Base-by-base conservation (phyloP, 2,888 invertebrate species). In the Sesia bembeciformis region DNA sequence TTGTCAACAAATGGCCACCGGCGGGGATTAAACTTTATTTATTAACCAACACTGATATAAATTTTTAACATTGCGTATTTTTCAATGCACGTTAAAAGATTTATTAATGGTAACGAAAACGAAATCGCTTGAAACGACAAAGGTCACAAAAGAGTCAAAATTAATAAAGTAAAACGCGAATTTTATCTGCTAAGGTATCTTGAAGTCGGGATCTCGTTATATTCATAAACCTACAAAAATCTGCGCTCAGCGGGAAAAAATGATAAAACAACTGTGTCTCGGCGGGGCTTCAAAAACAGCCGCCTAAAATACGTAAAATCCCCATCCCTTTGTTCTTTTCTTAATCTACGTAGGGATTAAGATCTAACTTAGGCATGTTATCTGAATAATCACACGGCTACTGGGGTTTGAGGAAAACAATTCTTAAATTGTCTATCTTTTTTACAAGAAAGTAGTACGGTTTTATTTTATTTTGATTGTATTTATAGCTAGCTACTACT, bases 351-450 rank as follows among this genome's bases (percentile, higher is more conserved):
- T 6, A 38, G 50, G 56, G 61, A 60, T 60, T 59, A 58, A 57
- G 52, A 53, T 55, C 54, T 55, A 60, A 62, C 58, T 50, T 50
- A 59, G 61, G 54, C 58, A 59, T 62, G 61, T 64, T 62, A 63
- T 62, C 56, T 59, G 60, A 63, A 65, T 60, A 61, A 66, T 66
- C 67, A 64, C 68, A 64, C 54, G 62, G 63, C 63, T 59, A 54
- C 52, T 58, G 57, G 54, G 59, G 62, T 60, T 65, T 60, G 62
- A 56, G 63, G 60, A 68, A 71, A 75, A 70, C 65, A 65, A 69
- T 65, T 59, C 54, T 59, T 57, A 57, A 23, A 23, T 23, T 23
- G 23, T 23, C 23, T 23, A 23, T 23, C 23, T 23, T 23, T 1
- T 23, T 23, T 23, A 23, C 23, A 23, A 23, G 23, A 23, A 23